Evolutionary conservation across 2,888 invertebrate species (phyloP).

Genomic region (Agrotis ipsilon): DNA sequence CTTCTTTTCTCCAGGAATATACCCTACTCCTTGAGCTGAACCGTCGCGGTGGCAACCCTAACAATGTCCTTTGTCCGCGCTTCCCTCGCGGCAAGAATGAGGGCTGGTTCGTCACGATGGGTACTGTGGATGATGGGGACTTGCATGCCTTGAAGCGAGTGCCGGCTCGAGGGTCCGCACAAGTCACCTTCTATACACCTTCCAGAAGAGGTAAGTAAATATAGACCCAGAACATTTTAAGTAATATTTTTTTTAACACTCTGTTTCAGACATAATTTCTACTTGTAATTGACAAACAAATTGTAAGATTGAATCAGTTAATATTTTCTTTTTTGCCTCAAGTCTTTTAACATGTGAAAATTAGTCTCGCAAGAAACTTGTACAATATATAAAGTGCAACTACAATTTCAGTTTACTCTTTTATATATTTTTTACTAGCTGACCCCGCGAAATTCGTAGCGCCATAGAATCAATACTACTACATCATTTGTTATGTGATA

Average conservation of each 20-base stretch:
- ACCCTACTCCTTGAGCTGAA: constrained; percentile 91
- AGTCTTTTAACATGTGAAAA: too few species aligned
- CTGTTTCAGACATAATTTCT: neutral
- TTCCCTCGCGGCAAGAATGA: constrained; percentile 98
- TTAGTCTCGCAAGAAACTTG: too few species aligned
- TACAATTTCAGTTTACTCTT: too few species aligned
- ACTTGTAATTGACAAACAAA: neutral
- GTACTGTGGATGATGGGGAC: constrained; percentile 93
- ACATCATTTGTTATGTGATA: too few species aligned
- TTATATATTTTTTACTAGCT: too few species aligned
- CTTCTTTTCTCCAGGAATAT: constrained; percentile 91
- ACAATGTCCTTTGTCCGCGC: constrained; percentile 94
- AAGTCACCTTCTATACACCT: constrained; percentile 83
- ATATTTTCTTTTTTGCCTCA: too few species aligned
- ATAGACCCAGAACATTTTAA: neutral
- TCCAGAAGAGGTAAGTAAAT: constrained; percentile 72
- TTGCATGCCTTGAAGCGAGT: constrained; percentile 96
- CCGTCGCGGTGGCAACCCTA: constrained; percentile 89
- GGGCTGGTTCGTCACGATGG: constrained; percentile 98
- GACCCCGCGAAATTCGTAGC: too few species aligned
- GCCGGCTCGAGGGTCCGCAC: constrained; percentile 86
- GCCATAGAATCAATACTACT: too few species aligned
- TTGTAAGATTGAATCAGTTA: too few species aligned
- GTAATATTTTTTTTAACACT: neutral
- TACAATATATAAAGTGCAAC: too few species aligned